A percentile compares a stretch with the other conserved stretches of the same genome.
phyloP scores from a whole-genome alignment of 2,888 invertebrate genomes.

The Drosophila ustulata region DNA sequence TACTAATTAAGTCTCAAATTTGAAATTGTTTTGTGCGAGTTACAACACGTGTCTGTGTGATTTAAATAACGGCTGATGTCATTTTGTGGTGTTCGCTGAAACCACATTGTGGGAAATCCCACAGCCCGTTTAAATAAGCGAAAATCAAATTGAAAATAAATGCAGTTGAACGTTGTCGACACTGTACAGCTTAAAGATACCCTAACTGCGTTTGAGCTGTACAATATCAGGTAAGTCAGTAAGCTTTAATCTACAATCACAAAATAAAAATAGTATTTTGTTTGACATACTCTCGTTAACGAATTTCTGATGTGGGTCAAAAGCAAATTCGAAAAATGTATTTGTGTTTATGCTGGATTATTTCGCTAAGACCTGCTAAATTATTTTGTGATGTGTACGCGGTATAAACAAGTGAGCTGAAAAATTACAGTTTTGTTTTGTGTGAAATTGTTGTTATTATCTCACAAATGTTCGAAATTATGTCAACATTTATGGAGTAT shows the following conservation, averaged over 20 bases:
- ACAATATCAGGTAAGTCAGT: neutral
- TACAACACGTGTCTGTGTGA: slow-evolving; percentile 1
- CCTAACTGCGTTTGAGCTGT: neutral
- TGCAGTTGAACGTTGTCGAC: neutral
- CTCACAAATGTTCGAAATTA: neutral
- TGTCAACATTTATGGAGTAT: slow-evolving; percentile 2
- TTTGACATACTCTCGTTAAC: neutral
- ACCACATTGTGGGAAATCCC: neutral
- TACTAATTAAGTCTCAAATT: slow-evolving; percentile 6
- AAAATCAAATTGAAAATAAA: neutral
- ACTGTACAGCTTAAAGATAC: neutral
- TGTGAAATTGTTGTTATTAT: slow-evolving; percentile 2
- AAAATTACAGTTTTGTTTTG: neutral
- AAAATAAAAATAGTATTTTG: neutral
- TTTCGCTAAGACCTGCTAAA: neutral
- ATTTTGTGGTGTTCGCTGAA: slow-evolving; percentile 8
- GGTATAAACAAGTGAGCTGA: slow-evolving; percentile 6
- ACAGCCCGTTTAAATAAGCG: neutral
- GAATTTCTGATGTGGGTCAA: neutral
- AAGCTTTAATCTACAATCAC: neutral
- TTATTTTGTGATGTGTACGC: neutral
- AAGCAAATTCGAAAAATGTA: neutral
- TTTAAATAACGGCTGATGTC: slow-evolving; percentile 17
- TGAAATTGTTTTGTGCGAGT: slow-evolving; percentile 23
- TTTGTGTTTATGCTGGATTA: neutral